Evolutionary conservation across 2,888 invertebrate genomes (phyloP).

Genomic region (Dryobotodes eremita): DNA sequence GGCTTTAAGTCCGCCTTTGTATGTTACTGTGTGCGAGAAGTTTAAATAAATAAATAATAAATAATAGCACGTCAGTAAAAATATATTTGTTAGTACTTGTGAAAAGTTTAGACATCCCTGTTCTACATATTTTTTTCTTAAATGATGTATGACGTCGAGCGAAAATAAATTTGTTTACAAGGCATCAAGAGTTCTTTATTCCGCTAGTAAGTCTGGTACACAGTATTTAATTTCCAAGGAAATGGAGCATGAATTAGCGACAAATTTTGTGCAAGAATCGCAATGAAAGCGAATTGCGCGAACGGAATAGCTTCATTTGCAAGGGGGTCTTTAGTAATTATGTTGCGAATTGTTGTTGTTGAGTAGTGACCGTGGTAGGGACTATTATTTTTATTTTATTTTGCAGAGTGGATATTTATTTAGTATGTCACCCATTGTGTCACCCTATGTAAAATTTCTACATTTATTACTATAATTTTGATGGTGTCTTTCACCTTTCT

Average conservation of each 20-base stretch:
- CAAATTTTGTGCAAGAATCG: slow-evolving; percentile 66
- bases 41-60: too few relatives aligned
- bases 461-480: too few relatives aligned
- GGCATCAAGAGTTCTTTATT: slow-evolving; percentile 21
- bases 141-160: not conserved
- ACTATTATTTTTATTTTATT: slow-evolving; percentile 15
- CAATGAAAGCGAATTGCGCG: slow-evolving; percentile 67
- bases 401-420: not conserved
- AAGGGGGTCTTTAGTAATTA: slow-evolving; percentile 47
- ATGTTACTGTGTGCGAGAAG: too few relatives aligned
- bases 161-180: slow-evolving; percentile 12
- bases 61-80: too few relatives aligned
- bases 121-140: not conserved
- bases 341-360: slow-evolving; percentile 30
- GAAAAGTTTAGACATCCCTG: not conserved
- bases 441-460: too few relatives aligned
- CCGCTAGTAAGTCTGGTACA: slow-evolving; percentile 24
- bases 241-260: slow-evolving; percentile 67
- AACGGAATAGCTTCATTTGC: slow-evolving; percentile 68
- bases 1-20: too few relatives aligned
- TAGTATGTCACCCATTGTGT: not conserved
- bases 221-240: slow-evolving; percentile 65
- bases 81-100: not conserved
- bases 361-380: not conserved
- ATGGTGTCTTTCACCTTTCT: not conserved